These are phyloP conservation scores for Epizoanthus rinbou DNA, from an alignment of 92 coral and sea anemone genomes.

Conservation along the genomic window DNA sequence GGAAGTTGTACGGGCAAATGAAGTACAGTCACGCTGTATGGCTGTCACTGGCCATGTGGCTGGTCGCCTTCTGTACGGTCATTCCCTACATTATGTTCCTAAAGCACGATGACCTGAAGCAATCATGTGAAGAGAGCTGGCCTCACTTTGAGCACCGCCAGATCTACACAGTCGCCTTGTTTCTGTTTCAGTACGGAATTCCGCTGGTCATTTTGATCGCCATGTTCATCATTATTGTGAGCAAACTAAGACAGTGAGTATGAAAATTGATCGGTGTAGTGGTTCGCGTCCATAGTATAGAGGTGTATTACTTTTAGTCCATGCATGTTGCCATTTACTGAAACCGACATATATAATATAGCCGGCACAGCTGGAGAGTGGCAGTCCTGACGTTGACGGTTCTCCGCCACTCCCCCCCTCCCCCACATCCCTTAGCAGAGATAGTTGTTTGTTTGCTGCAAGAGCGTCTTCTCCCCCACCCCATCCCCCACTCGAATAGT, in stretches of 20 bases:
- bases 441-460: no score
- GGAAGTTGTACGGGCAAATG: conserved; percentile 72
- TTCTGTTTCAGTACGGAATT: conserved; percentile 69
- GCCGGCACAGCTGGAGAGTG: no score
- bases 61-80: conserved; percentile 65
- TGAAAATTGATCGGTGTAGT: conserved; percentile 8
- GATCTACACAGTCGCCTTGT: conserved; percentile 66
- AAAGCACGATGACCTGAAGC: conserved; percentile 54
- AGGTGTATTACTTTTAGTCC: no score
- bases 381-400: no score
- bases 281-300: no score
- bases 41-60: conserved; percentile 62
- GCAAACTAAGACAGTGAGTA: conserved; percentile 58
- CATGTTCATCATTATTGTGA: conserved; percentile 46
- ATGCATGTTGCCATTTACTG: no score
- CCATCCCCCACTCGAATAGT: no score
- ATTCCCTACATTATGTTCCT: conserved; percentile 68
- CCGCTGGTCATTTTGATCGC: conserved; percentile 65
- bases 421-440: no score
- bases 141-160: conserved; percentile 45
- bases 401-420: no score
- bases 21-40: conserved; percentile 50
- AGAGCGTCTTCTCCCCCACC: no score
- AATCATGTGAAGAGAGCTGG: conserved; percentile 77
- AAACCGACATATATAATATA: no score